A percentile compares a stretch with the other conserved stretches of the same genome.
phyloP scores from a whole-genome alignment of 2,113 vertebrate genomes.

The Tragelaphus buxtoni region DNA sequence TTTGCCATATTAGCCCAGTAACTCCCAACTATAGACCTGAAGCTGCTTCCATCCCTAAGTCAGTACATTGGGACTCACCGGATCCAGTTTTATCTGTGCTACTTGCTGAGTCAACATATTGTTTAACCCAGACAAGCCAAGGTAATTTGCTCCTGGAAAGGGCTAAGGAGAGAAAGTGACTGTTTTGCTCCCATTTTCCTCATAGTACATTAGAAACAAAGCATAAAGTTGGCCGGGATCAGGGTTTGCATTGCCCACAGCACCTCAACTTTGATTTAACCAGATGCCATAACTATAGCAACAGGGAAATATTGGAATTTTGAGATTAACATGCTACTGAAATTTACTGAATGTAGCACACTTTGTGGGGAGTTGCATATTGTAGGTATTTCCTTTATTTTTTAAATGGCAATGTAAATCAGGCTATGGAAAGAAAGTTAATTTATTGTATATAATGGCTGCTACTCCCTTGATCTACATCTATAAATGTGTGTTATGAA shows the following conservation, averaged over 20 bases:
- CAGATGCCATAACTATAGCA: slow-evolving; percentile 66
- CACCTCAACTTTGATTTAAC: slow-evolving; percentile 58
- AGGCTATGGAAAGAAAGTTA: slow-evolving; percentile 14
- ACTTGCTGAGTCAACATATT: slow-evolving; percentile 58
- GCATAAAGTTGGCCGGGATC: slow-evolving; percentile 34
- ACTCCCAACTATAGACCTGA: slow-evolving; percentile 21
- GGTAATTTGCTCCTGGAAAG: slow-evolving; percentile 2
- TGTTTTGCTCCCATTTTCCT: slow-evolving; percentile 40
- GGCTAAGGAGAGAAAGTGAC: background rate
- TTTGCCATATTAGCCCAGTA: slow-evolving; percentile 30
- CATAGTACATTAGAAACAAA: slow-evolving; percentile 37
- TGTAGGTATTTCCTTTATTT: slow-evolving; percentile 58
- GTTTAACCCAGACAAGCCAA: slow-evolving; percentile 33
- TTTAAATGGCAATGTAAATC: slow-evolving; percentile 21
- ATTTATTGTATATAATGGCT: slow-evolving; percentile 23
- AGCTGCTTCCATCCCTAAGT: slow-evolving; percentile 35
- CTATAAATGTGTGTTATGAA: slow-evolving; percentile 39
- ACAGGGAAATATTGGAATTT: slow-evolving; percentile 59
- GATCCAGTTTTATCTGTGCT: slow-evolving; percentile 36
- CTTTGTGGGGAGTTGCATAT: slow-evolving; percentile 43
- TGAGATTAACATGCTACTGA: slow-evolving; percentile 48
- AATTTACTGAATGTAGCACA: slow-evolving; percentile 46
- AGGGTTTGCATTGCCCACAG: slow-evolving; percentile 24
- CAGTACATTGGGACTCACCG: slow-evolving; percentile 37
- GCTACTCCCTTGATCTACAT: background rate